These are phyloP conservation scores for Heliconius nattereri DNA, from an alignment of 1,140 invertebrate species.

Conservation along the genomic window DNA sequence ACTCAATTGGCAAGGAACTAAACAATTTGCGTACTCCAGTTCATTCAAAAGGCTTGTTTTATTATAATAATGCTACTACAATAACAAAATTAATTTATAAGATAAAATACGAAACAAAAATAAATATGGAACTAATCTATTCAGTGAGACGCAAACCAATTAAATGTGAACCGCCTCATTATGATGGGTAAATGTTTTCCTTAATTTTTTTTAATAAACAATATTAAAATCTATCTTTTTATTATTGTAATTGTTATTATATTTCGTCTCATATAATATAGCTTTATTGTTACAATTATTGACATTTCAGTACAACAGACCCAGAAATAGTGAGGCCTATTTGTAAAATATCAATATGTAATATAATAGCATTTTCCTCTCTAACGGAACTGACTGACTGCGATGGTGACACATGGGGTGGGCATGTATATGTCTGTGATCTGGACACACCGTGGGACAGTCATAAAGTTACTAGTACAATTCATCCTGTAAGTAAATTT, in stretches of 20 bases:
- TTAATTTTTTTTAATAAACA: background rate
- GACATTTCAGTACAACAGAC: conserved; percentile 65
- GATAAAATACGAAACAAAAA: background rate
- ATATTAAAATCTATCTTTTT: background rate
- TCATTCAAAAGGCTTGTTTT: background rate
- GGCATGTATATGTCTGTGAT: conserved; percentile 93
- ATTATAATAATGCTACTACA: background rate
- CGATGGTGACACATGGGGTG: conserved; percentile 86
- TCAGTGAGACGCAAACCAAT: conserved; percentile 81
- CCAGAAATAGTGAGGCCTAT: conserved; percentile 80
- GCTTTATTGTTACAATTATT: background rate
- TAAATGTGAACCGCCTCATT: conserved; percentile 77
- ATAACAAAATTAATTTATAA: background rate
- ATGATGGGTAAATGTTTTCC: conserved; percentile 75
- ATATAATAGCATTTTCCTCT: conserved; percentile 91
- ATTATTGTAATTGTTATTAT: background rate
- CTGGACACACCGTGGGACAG: conserved; percentile 92
- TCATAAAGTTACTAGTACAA: conserved; percentile 84
- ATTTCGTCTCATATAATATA: background rate
- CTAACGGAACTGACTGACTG: conserved; percentile 86
- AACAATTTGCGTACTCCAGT: background rate
- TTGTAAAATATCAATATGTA: conserved; percentile 88
- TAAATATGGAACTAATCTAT: conserved; percentile 82
- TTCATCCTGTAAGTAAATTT: conserved; percentile 62
- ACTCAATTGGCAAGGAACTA: background rate